Base-by-base conservation (phyloP, 2,113 vertebrate species). In the Oreochromis niloticus region DNA sequence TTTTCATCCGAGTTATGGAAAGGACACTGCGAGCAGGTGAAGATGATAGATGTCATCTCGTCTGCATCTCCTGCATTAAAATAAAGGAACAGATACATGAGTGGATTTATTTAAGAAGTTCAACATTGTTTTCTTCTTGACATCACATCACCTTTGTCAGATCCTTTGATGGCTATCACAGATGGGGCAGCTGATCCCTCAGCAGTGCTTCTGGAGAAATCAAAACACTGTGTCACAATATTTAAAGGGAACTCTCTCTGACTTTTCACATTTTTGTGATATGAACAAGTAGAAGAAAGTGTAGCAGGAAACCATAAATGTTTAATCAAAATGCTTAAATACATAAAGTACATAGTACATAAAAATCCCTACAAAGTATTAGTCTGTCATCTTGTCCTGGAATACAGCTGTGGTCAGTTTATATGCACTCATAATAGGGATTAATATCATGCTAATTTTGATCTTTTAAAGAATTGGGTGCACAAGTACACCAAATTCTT, bases 1-100 rank as follows among this genome's bases (percentile, higher is more conserved):
- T 85, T 83, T 16, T 81, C 59, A 6, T 92, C 93, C 0, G 90
- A 73, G 36, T 1, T 73, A 32, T 95, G 93, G 86, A 94, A 96
- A 14, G 93, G 93, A 89, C 95, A 96, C 80, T 71, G 88, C 0
- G 94, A 91, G 89, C 95, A 96, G 22, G 93, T 93, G 87, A 95
- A 95, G 89, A 96, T 94, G 80, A 96, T 94, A 9, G 94, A 93
- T 0, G 87, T 93, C 89, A 81, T 87, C 80, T 94, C 88, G 1
- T 90, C 87, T 3, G 79, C 79, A 30, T 89, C 87, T 7, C 81
- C 95, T 94, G 80, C 24, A 91, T 61, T 12, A 52, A 52, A n/a
- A 48, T 19, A 41, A 43, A 73, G 46, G 48, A 19, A 57, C 2
- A 34, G 2, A 36, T 14, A 48, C 57, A 32, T 22, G 9, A 8